Percentiles rank a stretch among this genome's conserved stretches.
These are phyloP conservation scores for Larimichthys polyactis DNA, from an alignment of 2,113 vertebrate species.

Conservation along the genomic window DNA sequence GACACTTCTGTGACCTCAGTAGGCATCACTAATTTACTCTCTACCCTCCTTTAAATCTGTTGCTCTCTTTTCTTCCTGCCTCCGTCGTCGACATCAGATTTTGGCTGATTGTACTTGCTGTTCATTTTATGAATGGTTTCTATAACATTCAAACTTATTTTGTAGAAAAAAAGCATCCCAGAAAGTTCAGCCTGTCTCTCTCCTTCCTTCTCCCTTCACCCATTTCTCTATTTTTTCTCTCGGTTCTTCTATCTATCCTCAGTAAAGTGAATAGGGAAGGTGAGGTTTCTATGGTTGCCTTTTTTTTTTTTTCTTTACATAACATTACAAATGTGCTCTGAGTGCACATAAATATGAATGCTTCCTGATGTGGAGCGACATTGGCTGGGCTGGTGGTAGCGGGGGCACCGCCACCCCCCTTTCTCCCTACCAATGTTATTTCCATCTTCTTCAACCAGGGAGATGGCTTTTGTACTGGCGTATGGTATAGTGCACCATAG, in stretches of 20 bases:
- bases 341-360: conserved; percentile 67
- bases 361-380: conserved; percentile 74
- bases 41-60: conserved; percentile 8
- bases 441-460: conserved; percentile 67
- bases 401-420: conserved; percentile 18
- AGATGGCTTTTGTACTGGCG: conserved; percentile 68
- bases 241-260: not conserved
- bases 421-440: conserved; percentile 57
- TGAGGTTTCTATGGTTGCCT: conserved; percentile 33
- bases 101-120: conserved; percentile 54
- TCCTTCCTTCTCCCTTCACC: not conserved
- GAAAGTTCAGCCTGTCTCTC: not conserved
- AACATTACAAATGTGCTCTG: conserved; percentile 67
- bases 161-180: not conserved
- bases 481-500: conserved; percentile 68
- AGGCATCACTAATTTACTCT: conserved; percentile 51
- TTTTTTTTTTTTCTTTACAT: conserved; percentile 61
- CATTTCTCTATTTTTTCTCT: conserved; percentile 12
- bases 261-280: conserved; percentile 31
- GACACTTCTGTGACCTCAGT: conserved; percentile 66
- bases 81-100: conserved; percentile 12
- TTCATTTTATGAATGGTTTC: conserved; percentile 56
- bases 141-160: conserved; percentile 40
- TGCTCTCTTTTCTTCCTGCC: not conserved
- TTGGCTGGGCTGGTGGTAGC: conserved; percentile 33